Conservation (phyloP, 2,113 vertebrate genomes). For the Acanthisitta chloris region DNA sequence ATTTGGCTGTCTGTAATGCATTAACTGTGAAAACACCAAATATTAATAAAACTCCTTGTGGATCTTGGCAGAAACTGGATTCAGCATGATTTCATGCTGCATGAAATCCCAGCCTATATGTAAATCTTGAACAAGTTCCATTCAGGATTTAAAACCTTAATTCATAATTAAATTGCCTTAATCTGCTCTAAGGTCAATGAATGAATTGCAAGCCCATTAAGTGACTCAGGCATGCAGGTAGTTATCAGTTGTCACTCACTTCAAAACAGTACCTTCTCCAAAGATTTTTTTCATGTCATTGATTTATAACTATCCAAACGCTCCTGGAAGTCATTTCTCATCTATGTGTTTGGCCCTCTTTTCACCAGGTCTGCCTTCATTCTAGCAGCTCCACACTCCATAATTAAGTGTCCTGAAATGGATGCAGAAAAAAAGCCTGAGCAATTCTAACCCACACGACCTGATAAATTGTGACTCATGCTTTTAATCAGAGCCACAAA, state of each 20-base stretch:
- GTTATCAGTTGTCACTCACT: not conserved
- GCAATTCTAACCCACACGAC: not conserved
- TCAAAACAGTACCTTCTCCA: not conserved
- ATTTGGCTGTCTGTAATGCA: not conserved
- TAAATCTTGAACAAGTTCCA: not conserved
- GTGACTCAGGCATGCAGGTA: not conserved
- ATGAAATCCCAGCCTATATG: not conserved
- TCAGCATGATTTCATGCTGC: not conserved
- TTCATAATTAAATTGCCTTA: not conserved
- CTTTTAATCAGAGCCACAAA: constrained; percentile 51
- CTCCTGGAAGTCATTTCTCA: not conserved
- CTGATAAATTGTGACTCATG: constrained; percentile 40
- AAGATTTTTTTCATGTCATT: not conserved
- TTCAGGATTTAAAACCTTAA: not conserved
- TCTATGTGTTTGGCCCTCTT: not conserved
- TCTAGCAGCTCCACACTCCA: not conserved
- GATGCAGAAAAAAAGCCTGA: not conserved
- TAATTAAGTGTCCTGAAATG: not conserved
- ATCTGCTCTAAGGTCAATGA: not conserved
- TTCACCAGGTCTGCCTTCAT: not conserved
- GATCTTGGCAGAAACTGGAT: not conserved
- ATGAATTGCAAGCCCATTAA: not conserved
- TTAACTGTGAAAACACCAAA: not conserved
- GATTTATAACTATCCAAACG: not conserved
- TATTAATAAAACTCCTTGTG: not conserved